A percentile compares a stretch with the other conserved stretches of the same genome.
These are phyloP conservation scores for Corynorhinus townsendii DNA, from an alignment of 2,113 vertebrate genomes.

Conservation along the genomic window DNA sequence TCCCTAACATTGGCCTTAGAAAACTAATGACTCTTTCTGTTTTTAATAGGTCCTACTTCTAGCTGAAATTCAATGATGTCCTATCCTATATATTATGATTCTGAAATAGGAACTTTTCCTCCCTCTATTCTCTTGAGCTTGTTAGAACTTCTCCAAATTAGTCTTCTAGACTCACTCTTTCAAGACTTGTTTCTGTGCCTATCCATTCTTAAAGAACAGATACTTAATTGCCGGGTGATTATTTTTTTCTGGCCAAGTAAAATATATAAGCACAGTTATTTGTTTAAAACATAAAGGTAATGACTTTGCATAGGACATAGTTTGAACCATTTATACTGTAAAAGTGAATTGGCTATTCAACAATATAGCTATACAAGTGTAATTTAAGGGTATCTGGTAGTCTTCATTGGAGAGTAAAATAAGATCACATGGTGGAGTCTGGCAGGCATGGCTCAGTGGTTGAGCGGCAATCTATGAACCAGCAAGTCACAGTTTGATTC, in stretches of 20 bases:
- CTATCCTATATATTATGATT: not conserved
- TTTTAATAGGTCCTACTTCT: not conserved
- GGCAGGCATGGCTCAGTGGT: too few relatives aligned
- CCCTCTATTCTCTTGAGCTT: not conserved
- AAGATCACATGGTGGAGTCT: not conserved
- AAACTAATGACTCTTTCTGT: not conserved
- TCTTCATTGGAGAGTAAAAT: not conserved
- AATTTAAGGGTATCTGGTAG: not conserved
- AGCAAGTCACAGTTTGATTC: too few relatives aligned
- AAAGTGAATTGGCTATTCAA: not conserved
- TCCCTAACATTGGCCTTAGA: not conserved
- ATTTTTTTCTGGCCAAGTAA: not conserved
- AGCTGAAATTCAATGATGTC: not conserved
- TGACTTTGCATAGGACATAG: not conserved
- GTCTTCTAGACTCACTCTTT: not conserved
- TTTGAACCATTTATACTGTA: not conserved
- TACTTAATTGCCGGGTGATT: not conserved
- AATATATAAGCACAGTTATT: not conserved
- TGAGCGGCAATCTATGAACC: too few relatives aligned
- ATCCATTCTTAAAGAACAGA: not conserved
- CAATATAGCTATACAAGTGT: not conserved
- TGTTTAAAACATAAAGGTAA: slow-evolving; percentile 2
- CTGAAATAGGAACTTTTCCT: not conserved
- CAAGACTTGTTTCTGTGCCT: not conserved
- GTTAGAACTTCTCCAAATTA: not conserved